These are phyloP conservation scores for Andinoacara biseriatus DNA, from an alignment of 2,113 vertebrate species.

Conservation along the genomic window DNA sequence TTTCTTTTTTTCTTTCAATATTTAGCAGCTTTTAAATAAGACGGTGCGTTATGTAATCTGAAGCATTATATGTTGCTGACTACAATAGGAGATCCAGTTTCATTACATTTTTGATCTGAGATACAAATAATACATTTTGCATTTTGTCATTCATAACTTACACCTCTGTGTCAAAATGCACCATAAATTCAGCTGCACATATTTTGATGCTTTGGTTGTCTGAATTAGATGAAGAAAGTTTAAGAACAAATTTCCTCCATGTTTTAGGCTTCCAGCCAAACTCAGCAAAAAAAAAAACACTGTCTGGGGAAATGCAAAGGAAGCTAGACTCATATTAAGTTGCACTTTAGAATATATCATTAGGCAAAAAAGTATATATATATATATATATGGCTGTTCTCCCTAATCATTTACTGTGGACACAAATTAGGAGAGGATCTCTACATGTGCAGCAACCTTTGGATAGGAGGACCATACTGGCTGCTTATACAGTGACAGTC, in stretches of 20 bases:
- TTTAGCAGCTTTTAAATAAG: not conserved
- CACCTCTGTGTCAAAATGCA: not conserved
- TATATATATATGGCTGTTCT: not conserved
- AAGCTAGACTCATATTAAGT: not conserved
- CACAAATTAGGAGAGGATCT: not conserved
- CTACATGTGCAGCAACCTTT: not conserved
- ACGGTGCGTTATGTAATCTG: not conserved
- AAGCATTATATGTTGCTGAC: slow-evolving; percentile 11
- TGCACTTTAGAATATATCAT: slow-evolving; percentile 3
- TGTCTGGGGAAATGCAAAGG: not conserved
- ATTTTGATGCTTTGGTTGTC: not conserved
- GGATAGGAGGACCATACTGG: no score
- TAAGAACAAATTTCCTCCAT: not conserved
- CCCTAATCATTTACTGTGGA: not conserved
- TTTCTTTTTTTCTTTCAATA: not conserved
- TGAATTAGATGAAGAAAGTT: not conserved
- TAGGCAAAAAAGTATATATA: not conserved
- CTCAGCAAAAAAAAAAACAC: not conserved
- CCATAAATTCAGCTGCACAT: not conserved
- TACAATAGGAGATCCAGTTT: not conserved
- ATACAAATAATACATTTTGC: not conserved
- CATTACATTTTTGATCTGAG: not conserved
- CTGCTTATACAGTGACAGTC: no score
- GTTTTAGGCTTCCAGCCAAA: not conserved
- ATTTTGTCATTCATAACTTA: not conserved